Evolutionary conservation across 2,113 vertebrate genomes (phyloP).

Genomic region (Catharus bicknelli): DNA sequence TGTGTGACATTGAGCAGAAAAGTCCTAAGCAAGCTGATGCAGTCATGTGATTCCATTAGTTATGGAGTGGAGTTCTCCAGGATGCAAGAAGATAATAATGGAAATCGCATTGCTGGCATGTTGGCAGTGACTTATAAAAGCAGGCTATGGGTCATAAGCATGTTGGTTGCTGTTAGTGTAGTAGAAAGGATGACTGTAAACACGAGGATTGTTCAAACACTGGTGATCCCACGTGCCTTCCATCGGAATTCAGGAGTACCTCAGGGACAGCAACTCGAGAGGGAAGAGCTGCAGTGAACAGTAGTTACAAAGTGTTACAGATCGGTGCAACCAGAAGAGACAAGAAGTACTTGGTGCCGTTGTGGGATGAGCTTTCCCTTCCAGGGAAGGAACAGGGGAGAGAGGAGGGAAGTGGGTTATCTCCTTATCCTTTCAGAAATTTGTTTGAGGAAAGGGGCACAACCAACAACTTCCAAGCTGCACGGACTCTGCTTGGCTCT

Average conservation of each 20-base stretch:
- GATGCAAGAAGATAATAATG: background rate
- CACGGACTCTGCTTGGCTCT: fast-evolving
- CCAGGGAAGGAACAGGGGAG: background rate
- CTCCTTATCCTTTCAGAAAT: background rate
- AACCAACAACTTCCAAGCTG: background rate
- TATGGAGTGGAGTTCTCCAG: background rate
- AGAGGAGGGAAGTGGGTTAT: background rate
- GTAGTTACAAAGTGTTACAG: background rate
- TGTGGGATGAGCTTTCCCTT: background rate
- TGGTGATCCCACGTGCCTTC: fast-evolving
- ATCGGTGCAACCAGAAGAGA: background rate
- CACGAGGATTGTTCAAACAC: background rate
- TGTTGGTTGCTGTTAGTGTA: background rate
- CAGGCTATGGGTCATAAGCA: background rate
- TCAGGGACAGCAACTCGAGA: background rate
- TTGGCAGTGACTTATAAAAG: background rate
- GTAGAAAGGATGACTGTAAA: background rate
- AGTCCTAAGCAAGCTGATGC: background rate
- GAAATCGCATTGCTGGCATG: background rate
- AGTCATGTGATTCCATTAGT: background rate
- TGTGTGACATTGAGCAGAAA: background rate
- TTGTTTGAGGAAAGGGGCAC: background rate
- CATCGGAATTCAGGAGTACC: background rate
- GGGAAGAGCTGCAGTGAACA: background rate
- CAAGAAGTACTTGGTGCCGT: background rate